A percentile compares a stretch with the other conserved stretches of the same genome.
Conservation (phyloP, 2,113 vertebrate genomes). For the Vimba vimba region DNA sequence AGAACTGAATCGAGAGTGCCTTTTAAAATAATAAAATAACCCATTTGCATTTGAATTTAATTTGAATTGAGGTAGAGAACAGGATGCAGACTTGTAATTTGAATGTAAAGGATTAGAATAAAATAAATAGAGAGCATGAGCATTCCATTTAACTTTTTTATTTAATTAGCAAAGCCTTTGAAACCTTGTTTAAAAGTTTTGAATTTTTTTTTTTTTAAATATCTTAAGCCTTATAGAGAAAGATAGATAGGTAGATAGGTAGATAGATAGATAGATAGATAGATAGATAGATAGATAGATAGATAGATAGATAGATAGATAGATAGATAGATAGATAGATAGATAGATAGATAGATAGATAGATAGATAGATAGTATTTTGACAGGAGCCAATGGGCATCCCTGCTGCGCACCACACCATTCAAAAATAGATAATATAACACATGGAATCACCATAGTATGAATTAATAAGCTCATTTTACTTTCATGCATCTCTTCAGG, state of each 20-base stretch:
- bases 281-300: neutral
- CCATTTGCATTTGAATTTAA: neutral
- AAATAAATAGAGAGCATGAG: neutral
- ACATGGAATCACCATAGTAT: slow-evolving; percentile 15
- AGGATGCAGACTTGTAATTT: neutral
- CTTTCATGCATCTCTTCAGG: slow-evolving; percentile 16
- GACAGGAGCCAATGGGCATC: neutral
- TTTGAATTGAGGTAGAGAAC: neutral
- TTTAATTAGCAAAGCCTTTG: neutral
- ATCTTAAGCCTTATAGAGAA: neutral
- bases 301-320: too few relatives aligned
- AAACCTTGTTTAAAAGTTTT: neutral
- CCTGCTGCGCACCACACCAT: neutral
- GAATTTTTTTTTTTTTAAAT: too few relatives aligned
- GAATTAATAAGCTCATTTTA: neutral
- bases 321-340: too few relatives aligned
- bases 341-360: too few relatives aligned
- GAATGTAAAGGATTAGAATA: neutral
- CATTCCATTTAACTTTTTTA: neutral
- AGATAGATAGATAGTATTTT: too few relatives aligned
- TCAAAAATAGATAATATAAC: neutral
- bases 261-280: neutral
- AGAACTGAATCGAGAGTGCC: too few relatives aligned
- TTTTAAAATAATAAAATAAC: neutral
- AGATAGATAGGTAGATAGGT: neutral